These are phyloP conservation scores for Syritta pipiens DNA, from an alignment of 2,888 invertebrate species.

Conservation along the genomic window DNA sequence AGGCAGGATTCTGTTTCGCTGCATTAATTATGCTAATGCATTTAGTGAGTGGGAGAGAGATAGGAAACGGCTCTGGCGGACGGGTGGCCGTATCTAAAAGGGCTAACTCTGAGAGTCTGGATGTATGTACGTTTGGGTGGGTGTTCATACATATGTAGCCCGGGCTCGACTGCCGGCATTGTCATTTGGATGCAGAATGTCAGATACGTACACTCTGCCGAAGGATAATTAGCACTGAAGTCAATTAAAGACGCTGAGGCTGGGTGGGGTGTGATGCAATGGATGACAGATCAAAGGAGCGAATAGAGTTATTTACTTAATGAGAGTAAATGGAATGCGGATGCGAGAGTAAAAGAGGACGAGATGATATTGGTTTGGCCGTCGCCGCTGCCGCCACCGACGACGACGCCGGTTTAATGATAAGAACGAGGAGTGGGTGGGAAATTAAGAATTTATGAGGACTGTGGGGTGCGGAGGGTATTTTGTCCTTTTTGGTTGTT, in stretches of 20 bases:
- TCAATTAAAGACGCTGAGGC: conserved; percentile 57
- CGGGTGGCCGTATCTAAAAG: conserved; percentile 21
- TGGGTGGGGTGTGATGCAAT: conserved; percentile 16
- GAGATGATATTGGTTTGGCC: conserved; percentile 13
- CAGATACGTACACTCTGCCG: conserved; percentile 35
- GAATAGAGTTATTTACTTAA: conserved; percentile 57
- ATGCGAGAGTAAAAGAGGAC: conserved; percentile 5
- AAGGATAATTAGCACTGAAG: conserved; percentile 66
- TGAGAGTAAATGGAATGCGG: conserved; percentile 51
- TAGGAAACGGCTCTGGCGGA: too few relatives aligned
- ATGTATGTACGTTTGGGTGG: background rate
- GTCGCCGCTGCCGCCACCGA: too few relatives aligned
- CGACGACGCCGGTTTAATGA: conserved; percentile 44
- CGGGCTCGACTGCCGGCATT: conserved; percentile 41
- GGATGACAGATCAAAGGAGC: conserved; percentile 66
- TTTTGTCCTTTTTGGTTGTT: background rate
- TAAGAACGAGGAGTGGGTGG: conserved; percentile 20
- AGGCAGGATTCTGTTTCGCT: conserved; percentile 68
- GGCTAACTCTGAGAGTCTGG: conserved; percentile 22
- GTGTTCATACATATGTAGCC: background rate
- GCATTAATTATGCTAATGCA: conserved; percentile 70
- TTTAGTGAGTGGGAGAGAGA: conserved; percentile 34
- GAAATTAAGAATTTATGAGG: conserved; percentile 47
- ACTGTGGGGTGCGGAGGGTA: background rate
- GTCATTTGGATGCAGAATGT: conserved; percentile 66